Evolutionary conservation across 2,797 vertebrate species (phyloP), one percentile per base, ranked within the genome.

Genomic region (Alosa sapidissima): DNA sequence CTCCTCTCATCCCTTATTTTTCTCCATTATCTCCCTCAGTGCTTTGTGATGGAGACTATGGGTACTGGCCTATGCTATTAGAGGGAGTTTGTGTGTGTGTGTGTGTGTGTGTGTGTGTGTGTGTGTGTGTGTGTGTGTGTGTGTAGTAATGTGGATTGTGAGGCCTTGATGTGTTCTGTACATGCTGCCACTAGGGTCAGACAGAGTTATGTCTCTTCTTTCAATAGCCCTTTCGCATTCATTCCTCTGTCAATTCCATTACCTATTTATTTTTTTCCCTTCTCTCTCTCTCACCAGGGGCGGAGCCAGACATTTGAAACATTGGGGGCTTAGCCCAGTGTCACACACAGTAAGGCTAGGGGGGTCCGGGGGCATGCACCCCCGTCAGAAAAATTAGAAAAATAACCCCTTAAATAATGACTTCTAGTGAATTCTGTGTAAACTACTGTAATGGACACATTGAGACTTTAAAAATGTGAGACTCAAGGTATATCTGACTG

Each of bases 211-310:
- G 55, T 58, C 55, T 58, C 33, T 75, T 75, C 41, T 16, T 16
- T 36, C 65, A 72, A 36, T 3, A 72, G 10, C 16, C 33, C 41
- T 75, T 75, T 58, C 2, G 11, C 33, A 41, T 72, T 16, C 68
- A 41, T 81, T 24, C 36, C 21, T 81, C 82, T 84, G 24, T 82
- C 5, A 16, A 41, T 45, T 72, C 68, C 33, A 72, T 72, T 41
- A 72, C 41, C 68, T 72, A 5, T 65, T 33, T 28, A 24, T 0
- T 24, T 24, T 8, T 65, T 28, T 28, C 28, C 28, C 28, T 28
- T 65, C 8, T 65, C 16, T 33, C 10, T 75, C 5, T 19, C 33
- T n/a, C n/a, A n/a, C n/a, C n/a, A n/a, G n/a, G n/a, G n/a, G n/a
- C n/a, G n/a, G n/a, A n/a, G n/a, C n/a, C n/a, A n/a, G n/a, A n/a